These are phyloP conservation scores for Pangasius sanitwongsei DNA, from an alignment of 2,797 vertebrate genomes.

Conservation along the genomic window DNA sequence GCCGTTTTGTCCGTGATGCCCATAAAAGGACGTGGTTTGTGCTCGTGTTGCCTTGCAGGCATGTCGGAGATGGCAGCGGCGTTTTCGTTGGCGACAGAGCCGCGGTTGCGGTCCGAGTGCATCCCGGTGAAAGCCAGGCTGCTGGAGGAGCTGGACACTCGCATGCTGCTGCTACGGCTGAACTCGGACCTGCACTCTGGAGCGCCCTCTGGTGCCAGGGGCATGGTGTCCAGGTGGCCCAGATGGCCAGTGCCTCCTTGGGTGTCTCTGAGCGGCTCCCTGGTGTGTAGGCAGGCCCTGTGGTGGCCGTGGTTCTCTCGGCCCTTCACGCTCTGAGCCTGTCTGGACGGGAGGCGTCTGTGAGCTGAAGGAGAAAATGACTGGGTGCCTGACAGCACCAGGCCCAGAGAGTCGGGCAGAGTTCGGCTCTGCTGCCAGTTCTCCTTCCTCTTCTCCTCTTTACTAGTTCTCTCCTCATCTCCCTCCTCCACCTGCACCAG, in stretches of 20 bases:
- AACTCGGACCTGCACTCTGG: conserved; percentile 57
- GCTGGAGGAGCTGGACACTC: conserved; percentile 81
- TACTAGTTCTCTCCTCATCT: conserved; percentile 26
- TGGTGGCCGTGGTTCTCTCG: conserved; percentile 82
- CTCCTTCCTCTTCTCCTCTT: conserved; percentile 65
- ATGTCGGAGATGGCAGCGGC: conserved; percentile 56
- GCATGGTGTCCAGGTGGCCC: conserved; percentile 66
- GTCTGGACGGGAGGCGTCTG: conserved; percentile 65
- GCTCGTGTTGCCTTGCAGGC: conserved; percentile 74
- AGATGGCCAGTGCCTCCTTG: conserved; percentile 59
- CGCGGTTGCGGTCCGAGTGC: conserved; percentile 76
- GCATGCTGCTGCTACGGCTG: conserved; percentile 68
- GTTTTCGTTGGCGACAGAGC: conserved; percentile 61
- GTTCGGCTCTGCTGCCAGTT: conserved; percentile 77
- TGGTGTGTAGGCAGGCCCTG: conserved; percentile 66
- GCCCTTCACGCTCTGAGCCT: conserved; percentile 85
- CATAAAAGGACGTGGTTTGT: conserved; percentile 94
- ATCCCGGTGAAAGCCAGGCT: conserved; percentile 83
- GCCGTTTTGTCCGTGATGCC: conserved; percentile 95
- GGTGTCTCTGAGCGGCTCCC: conserved; percentile 42
- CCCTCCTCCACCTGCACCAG: conserved; percentile 52
- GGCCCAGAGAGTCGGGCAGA: conserved; percentile 77
- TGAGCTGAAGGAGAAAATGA: conserved; percentile 38
- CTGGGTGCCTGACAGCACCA: conserved; percentile 55
- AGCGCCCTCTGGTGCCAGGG: conserved; percentile 66